These are phyloP conservation scores for human (Homo sapiens) DNA, from an alignment of 2,113 vertebrate genomes.

Conservation along the genomic window DNA sequence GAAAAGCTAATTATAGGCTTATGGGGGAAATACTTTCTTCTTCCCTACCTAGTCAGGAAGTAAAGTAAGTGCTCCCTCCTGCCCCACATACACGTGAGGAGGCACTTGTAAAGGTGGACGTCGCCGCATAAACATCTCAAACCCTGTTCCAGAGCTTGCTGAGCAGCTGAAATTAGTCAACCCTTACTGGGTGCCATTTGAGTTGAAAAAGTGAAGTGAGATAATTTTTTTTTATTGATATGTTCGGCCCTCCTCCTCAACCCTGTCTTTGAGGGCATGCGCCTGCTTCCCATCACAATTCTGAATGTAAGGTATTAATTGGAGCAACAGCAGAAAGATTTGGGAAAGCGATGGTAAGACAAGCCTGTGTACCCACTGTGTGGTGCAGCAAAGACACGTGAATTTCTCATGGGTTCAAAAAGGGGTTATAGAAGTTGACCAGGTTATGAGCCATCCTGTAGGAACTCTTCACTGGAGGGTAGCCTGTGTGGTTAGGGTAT, in stretches of 20 bases:
- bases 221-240: not conserved
- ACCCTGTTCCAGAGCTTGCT: not conserved
- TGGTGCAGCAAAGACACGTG: not conserved
- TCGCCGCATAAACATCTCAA: not conserved
- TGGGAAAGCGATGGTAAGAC: not conserved
- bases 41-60: not conserved
- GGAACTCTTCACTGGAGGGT: not conserved
- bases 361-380: not conserved
- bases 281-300: not conserved
- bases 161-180: not conserved
- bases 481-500: not conserved
- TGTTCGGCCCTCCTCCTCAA: not conserved
- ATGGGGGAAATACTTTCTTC: not conserved
- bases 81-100: not conserved
- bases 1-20: slow-evolving; percentile 35
- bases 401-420: not conserved
- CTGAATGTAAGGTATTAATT: not conserved
- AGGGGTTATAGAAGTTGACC: not conserved
- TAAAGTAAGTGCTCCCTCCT: not conserved
- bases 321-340: not conserved
- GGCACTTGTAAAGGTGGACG: not conserved
- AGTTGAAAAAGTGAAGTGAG: not conserved
- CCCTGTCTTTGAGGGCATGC: not conserved
- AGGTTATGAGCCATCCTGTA: not conserved
- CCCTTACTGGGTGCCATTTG: not conserved